A percentile compares a stretch with the other conserved stretches of the same genome.
phyloP scores from a whole-genome alignment of 2,113 vertebrate species.

The Tretioscincus oriximinensis region DNA sequence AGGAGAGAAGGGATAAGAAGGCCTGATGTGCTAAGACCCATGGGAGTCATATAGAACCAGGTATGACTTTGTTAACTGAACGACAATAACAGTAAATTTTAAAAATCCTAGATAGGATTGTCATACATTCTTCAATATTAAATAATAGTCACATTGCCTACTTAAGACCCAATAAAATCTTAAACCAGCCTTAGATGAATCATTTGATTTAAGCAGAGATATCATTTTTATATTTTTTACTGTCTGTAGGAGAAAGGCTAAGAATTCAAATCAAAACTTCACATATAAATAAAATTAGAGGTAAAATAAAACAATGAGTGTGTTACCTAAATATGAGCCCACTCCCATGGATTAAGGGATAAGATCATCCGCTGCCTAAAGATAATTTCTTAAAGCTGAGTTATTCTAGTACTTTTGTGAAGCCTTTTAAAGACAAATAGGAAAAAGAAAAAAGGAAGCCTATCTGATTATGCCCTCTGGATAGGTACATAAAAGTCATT shows the following conservation, averaged over 20 bases:
- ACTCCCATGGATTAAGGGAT: conserved; percentile 37
- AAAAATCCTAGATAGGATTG: not conserved
- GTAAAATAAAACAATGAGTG: conserved; percentile 33
- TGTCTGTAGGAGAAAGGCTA: conserved; percentile 48
- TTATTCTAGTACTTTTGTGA: conserved; percentile 17
- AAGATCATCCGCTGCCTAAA: conserved; percentile 20
- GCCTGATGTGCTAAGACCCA: too few relatives aligned
- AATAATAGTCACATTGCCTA: not conserved
- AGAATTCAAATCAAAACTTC: conserved; percentile 50
- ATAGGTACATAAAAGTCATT: conserved; percentile 51
- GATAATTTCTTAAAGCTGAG: conserved; percentile 42
- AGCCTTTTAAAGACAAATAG: conserved; percentile 28
- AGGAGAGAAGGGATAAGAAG: too few relatives aligned
- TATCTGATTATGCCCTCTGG: conserved; percentile 44
- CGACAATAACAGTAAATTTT: not conserved
- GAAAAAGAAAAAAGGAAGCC: conserved; percentile 1
- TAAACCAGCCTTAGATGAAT: not conserved
- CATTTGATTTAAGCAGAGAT: conserved; percentile 18
- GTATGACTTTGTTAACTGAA: too few relatives aligned
- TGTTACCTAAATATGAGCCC: conserved; percentile 27
- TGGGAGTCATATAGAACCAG: too few relatives aligned
- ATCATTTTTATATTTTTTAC: conserved; percentile 30
- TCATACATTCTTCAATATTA: not conserved
- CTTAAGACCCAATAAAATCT: conserved; percentile 30
- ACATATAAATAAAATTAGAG: conserved; percentile 44